phyloP scores from a whole-genome alignment of 2,888 invertebrate species.

The Drosophila suboccidentalis region DNA sequence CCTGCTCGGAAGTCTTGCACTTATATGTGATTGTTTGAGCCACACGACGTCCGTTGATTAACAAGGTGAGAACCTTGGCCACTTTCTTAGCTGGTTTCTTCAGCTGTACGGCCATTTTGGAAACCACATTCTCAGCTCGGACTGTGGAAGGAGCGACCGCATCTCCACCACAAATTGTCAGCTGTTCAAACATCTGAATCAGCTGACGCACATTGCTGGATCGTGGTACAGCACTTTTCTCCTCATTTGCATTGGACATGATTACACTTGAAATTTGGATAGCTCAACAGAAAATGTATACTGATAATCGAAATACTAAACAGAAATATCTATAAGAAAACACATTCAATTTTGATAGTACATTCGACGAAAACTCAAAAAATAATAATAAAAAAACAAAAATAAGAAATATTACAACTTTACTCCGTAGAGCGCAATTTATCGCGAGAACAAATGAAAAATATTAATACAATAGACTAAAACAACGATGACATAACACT shows the following conservation, averaged over 20 bases:
- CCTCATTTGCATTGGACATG: conserved; percentile 14
- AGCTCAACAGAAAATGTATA: neutral
- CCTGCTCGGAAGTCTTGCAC: neutral
- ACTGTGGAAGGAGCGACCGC: neutral
- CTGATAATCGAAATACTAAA: neutral
- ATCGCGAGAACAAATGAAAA: neutral
- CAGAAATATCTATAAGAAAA: neutral
- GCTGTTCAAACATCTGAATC: conserved; percentile 38
- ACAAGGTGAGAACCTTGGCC: conserved; percentile 15
- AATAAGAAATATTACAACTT: neutral
- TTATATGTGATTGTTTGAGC: neutral
- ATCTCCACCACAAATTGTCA: neutral
- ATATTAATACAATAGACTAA: neutral
- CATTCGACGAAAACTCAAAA: neutral
- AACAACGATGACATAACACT: neutral
- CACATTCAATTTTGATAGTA: neutral
- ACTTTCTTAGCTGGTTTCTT: neutral
- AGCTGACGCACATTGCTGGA: conserved; percentile 25
- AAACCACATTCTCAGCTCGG: neutral
- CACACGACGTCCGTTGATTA: conserved; percentile 38
- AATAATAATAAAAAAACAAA: neutral
- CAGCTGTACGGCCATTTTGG: neutral
- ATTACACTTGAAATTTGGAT: neutral
- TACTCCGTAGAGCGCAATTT: neutral
- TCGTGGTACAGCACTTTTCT: neutral